These are phyloP conservation scores for Syrphus vitripennis DNA, from an alignment of 2,888 invertebrate species.

Conservation along the genomic window DNA sequence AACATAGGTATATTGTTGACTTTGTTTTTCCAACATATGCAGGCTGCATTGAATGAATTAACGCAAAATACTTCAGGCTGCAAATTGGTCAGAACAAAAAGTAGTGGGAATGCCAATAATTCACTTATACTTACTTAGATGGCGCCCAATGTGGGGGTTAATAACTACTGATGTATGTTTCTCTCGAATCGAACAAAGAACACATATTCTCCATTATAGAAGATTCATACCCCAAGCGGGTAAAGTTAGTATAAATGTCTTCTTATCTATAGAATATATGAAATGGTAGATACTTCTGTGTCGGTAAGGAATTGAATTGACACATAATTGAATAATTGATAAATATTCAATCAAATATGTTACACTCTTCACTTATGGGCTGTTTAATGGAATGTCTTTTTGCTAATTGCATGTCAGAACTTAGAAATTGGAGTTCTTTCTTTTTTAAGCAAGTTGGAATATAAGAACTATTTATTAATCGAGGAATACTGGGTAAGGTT, in stretches of 20 bases:
- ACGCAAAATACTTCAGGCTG: conserved; percentile 41
- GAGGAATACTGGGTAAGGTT: too few relatives aligned
- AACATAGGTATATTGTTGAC: neutral
- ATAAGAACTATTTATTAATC: too few relatives aligned
- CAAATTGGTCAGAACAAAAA: conserved; percentile 46
- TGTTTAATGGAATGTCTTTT: neutral
- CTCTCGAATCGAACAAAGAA: conserved; percentile 2
- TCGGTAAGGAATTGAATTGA: conserved; percentile 15
- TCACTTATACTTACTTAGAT: neutral
- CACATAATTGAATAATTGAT: conserved; percentile 60
- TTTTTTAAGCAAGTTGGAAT: too few relatives aligned
- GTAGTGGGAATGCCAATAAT: neutral
- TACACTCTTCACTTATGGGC: neutral
- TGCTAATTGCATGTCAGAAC: neutral
- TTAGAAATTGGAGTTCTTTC: neutral
- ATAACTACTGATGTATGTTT: conserved; percentile 50
- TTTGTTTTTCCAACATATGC: neutral
- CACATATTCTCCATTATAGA: conserved; percentile 50
- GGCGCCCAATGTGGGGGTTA: conserved; percentile 3
- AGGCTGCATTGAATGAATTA: conserved; percentile 22
- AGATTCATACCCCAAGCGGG: neutral
- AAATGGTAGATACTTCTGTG: neutral
- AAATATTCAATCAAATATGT: conserved; percentile 22
- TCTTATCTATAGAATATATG: neutral
- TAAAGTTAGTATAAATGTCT: neutral